Evolutionary conservation across 1,140 invertebrate species (phyloP).

Genomic region (Heterodera schachtii): DNA sequence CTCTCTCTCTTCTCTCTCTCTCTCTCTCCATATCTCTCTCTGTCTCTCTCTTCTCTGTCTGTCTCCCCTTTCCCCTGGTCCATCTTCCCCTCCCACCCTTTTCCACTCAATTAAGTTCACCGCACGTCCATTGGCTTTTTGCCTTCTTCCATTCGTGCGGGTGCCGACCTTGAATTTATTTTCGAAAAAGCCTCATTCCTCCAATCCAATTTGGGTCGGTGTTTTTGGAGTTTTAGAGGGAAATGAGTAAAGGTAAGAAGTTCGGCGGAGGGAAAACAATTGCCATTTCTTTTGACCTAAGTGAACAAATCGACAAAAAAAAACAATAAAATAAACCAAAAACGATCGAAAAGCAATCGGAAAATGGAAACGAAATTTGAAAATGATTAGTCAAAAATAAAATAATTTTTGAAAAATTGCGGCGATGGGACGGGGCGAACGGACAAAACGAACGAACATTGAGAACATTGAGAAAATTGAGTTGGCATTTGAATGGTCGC

Average conservation of each 20-base stretch:
- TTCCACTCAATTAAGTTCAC: constrained; percentile 2
- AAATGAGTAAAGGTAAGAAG: neutral
- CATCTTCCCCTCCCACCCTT: neutral
- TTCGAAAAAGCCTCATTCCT: constrained; percentile 2
- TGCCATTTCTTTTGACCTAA: neutral
- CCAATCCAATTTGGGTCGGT: neutral
- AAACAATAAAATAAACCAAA: no score
- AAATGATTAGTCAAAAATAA: no score
- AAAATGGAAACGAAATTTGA: no score
- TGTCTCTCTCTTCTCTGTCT: neutral
- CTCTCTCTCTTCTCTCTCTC: neutral
- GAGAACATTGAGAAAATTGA: no score
- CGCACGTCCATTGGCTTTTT: constrained; percentile 2
- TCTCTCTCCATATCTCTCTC: neutral
- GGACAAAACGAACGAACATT: no score
- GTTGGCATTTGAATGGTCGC: no score
- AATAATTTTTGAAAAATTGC: no score
- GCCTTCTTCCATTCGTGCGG: neutral
- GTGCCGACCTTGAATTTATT: constrained; percentile 2
- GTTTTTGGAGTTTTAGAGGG: neutral
- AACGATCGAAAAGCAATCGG: no score
- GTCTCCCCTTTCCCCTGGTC: neutral
- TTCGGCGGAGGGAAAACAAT: no score
- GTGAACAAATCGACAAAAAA: no score
- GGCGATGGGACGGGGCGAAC: no score